Conservation (phyloP, 2,888 invertebrate species). For the Phania funesta region DNA sequence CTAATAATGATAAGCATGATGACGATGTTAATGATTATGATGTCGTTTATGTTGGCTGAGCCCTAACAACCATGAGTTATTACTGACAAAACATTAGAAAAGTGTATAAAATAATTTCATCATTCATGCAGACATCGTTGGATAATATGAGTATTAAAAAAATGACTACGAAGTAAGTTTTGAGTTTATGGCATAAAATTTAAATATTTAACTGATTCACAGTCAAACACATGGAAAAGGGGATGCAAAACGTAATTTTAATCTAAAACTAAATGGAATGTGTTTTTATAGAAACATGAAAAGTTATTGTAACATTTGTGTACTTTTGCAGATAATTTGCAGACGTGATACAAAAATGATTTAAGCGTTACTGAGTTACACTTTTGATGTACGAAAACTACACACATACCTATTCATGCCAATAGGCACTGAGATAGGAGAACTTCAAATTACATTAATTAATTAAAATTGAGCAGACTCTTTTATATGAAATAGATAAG, state of each 20-base stretch:
- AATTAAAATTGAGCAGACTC: no score
- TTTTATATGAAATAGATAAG: no score
- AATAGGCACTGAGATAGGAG: no score
- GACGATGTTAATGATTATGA: constrained; percentile 26
- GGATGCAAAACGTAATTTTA: neutral
- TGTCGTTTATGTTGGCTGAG: constrained; percentile 5
- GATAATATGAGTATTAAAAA: neutral
- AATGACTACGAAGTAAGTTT: constrained; percentile 23
- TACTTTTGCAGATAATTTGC: no score
- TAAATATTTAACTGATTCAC: constrained; percentile 22
- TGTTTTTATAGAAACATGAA: neutral
- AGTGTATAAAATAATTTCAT: neutral
- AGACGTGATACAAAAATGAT: neutral
- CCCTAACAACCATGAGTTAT: constrained; percentile 31
- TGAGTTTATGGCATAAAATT: constrained; percentile 49
- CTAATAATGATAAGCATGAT: constrained; percentile 19
- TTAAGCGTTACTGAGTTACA: neutral
- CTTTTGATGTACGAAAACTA: neutral
- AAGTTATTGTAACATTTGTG: no score
- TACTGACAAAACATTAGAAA: constrained; percentile 14
- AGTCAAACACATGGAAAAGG: neutral
- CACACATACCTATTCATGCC: neutral
- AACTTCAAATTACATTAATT: no score
- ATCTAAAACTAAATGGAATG: neutral
- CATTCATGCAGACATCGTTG: constrained; percentile 9